Base-by-base conservation (phyloP, 2,797 vertebrate species). In the Clarias laeviceps region DNA sequence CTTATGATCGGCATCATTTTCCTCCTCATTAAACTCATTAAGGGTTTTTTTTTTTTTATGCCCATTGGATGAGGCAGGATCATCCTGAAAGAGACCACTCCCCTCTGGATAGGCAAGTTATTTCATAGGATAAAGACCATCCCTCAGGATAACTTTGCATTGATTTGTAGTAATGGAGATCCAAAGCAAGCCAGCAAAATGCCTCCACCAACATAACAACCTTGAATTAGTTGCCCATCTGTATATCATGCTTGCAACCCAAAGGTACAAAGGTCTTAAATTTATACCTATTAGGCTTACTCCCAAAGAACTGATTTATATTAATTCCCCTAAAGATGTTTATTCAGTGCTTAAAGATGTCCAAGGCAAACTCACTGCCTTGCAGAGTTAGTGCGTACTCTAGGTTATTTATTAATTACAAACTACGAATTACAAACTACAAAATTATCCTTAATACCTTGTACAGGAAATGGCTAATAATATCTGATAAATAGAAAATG, bases 241-340 rank as follows among this genome's bases (percentile, higher is more conserved):
- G 59, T 64, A 79, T 40, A 79, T 62, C 32, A 62, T 7, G n/a
- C 62, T 40, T 79, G 54, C 27, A n/a, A 62, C n/a, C 76, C 32
- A 61, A 62, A 62, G 34, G 6, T 62, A 40, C 57, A 40, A 62
- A 62, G 59, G 34, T 64, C 57, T n/a, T 45, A 37, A 79, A 62
- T 34, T 24, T 37, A 78, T 59, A 37, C 12, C 57, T 4, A 6
- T n/a, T 62, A 79, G 57, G 57, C 76, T 61, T n/a, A 8, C 22
- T 37, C 14, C 76, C 20, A 62, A 77, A 15, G 22, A 61, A 62
- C 32, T 61, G 57, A 78, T 37, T 78, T 79, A 79, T 40, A 79
- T 29, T 57, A 32, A 76, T 57, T 76, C 27, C 50, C 57, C 4
- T 77, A 77, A 77, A 32, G 29, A 57, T 57, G 27, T 77, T 77